A percentile compares a stretch with the other conserved stretches of the same genome.
Evolutionary conservation across 2,113 vertebrate species (phyloP).

Genomic region (Dolichotis patagonum): DNA sequence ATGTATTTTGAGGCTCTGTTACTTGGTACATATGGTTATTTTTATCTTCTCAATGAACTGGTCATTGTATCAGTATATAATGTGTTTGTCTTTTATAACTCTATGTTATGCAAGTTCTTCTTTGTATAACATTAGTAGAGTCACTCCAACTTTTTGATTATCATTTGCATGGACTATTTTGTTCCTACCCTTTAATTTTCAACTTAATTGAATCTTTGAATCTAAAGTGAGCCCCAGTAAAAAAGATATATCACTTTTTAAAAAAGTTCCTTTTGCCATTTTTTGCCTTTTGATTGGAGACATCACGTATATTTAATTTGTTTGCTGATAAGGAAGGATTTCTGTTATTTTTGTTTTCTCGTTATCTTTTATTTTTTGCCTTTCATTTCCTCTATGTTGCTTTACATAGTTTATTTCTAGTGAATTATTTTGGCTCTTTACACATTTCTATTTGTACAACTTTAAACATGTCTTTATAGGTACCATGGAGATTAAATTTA

Average conservation of each 20-base stretch:
- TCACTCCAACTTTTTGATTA: neutral
- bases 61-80: conserved; percentile 36
- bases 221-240: conserved; percentile 33
- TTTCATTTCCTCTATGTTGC: neutral
- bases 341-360: conserved; percentile 28
- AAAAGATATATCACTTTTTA: neutral
- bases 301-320: conserved; percentile 34
- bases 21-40: conserved; percentile 14
- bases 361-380: conserved; percentile 25
- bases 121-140: neutral
- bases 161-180: neutral
- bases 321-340: conserved; percentile 32
- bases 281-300: conserved; percentile 20
- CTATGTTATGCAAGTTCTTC: neutral
- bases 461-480: conserved; percentile 43
- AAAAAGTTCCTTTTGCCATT: neutral
- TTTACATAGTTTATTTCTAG: conserved; percentile 17
- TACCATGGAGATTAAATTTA: conserved; percentile 34
- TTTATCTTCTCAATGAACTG: conserved; percentile 22
- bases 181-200: neutral
- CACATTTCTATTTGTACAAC: neutral
- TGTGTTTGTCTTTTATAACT: conserved; percentile 35
- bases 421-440: conserved; percentile 1
- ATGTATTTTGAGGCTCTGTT: neutral
- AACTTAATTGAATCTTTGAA: conserved; percentile 34